These are phyloP conservation scores for Lithobates pipiens DNA, from an alignment of 2,797 vertebrate genomes.

Conservation along the genomic window DNA sequence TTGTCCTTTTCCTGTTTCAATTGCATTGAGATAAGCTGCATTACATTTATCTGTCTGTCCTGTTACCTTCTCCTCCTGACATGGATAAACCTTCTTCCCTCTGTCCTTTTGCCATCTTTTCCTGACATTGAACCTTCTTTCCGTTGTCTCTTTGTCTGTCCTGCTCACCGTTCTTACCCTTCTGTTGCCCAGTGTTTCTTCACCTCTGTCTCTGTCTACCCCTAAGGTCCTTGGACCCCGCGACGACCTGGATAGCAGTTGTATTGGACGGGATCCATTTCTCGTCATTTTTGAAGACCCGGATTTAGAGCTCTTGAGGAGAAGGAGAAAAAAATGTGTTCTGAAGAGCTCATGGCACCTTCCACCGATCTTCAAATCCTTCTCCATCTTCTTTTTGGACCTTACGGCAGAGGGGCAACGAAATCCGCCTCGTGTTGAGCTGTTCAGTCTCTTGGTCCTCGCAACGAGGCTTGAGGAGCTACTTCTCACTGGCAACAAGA, in stretches of 20 bases:
- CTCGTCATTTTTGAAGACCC: conserved; percentile 16
- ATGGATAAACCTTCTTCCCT: neutral
- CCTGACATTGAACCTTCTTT: neutral
- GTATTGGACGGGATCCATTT: conserved; percentile 6
- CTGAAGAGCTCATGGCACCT: neutral
- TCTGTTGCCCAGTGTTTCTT: neutral
- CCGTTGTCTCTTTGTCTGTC: neutral
- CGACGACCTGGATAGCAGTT: neutral
- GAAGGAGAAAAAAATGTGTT: neutral
- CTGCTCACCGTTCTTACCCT: neutral
- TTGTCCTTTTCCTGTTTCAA: no score
- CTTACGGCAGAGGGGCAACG: neutral
- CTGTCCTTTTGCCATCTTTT: neutral
- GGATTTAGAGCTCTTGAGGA: neutral
- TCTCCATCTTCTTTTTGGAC: neutral
- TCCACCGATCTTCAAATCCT: conserved; percentile 9
- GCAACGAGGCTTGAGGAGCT: no score
- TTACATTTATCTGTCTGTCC: no score
- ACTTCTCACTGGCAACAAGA: no score
- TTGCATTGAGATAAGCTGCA: no score
- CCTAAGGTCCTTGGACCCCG: neutral
- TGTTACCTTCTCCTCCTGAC: no score
- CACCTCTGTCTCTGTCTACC: neutral
- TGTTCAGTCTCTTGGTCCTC: no score
- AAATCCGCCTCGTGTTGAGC: neutral